Evolutionary conservation across 2,113 vertebrate genomes (phyloP).

Genomic region (Capricornis sumatraensis): DNA sequence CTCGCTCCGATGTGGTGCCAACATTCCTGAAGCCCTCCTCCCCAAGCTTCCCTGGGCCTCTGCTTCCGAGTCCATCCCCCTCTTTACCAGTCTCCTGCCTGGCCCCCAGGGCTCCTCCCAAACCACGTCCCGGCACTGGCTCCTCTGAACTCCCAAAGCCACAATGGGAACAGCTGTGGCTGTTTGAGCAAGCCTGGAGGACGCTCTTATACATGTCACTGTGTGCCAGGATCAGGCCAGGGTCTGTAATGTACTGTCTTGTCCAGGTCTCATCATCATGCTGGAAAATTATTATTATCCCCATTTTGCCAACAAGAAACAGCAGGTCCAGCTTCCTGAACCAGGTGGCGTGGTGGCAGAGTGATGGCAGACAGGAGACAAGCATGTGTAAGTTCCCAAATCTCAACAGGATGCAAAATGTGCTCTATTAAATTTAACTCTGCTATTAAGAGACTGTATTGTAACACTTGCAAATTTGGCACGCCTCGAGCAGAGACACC

Average conservation of each 20-base stretch:
- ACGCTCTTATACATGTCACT: not conserved
- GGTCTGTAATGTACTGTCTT: not conserved
- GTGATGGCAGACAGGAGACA: not conserved
- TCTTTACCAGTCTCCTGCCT: not conserved
- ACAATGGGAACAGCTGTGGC: rapidly evolving
- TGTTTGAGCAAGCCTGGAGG: not conserved
- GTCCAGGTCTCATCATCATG: not conserved
- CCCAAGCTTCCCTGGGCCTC: not conserved
- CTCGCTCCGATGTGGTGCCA: rapidly evolving
- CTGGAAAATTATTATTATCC: not conserved
- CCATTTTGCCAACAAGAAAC: not conserved
- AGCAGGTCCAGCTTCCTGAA: not conserved
- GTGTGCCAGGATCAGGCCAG: not conserved
- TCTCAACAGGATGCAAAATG: not conserved
- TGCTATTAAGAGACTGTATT: not conserved
- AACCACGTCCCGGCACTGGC: not conserved
- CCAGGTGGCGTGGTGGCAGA: not conserved
- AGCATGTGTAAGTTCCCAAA: not conserved
- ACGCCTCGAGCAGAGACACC: not conserved
- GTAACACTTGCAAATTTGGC: not conserved
- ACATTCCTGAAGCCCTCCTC: not conserved
- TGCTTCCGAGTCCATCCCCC: rapidly evolving
- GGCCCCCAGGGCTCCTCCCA: not conserved
- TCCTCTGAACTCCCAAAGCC: not conserved
- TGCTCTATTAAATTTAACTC: not conserved